Evolutionary conservation across 1,140 invertebrate species (phyloP), one percentile per base, ranked within the genome.

Genomic region (Cydia strobilella): DNA sequence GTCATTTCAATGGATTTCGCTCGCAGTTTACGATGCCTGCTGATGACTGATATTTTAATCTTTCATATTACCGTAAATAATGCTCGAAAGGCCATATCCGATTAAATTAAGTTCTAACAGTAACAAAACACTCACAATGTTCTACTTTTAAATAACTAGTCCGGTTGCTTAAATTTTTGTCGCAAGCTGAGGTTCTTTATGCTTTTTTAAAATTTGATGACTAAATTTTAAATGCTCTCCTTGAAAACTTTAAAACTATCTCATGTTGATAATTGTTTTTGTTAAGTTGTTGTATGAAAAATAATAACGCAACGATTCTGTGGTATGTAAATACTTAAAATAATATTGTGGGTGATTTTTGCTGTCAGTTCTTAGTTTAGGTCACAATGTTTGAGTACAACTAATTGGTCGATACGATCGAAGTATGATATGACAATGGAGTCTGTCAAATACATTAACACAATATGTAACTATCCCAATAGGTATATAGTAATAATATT

Each of bases 401-500:
- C n/a, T 35, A 69, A 69, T 69, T 69, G 65, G 65, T 69, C 65
- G 65, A 69, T 69, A 35, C 27, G 31, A 65, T 65, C 27, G 65
- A 18, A 18, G 65, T 39, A 23, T 69, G 65, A 20, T 69, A n/a
- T n/a, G 15, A 39, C 9, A 59, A 59, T 59, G 54, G 54, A 59
- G 54, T 59, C 54, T 59, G 54, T 59, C 54, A 59, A 59, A 23
- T 59, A 10, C 18, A 59, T 20, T 59, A 10, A 59, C 15, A 10
- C 7, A 23, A 23, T 59, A 12, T 20, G 2, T n/a, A 45, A 9
- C 10, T 42, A 42, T 42, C 39, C 39, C 10, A 42, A 12, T 45
- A 31, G 5, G 31, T 31, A n/a, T n/a, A n/a, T n/a, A 31, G 31
- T 31, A 6, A 25, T 25, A 25, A 31, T 31, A 31, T 31, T 31